Conservation (phyloP, 2,888 invertebrate species). For the Pterobdella sp. region DNA sequence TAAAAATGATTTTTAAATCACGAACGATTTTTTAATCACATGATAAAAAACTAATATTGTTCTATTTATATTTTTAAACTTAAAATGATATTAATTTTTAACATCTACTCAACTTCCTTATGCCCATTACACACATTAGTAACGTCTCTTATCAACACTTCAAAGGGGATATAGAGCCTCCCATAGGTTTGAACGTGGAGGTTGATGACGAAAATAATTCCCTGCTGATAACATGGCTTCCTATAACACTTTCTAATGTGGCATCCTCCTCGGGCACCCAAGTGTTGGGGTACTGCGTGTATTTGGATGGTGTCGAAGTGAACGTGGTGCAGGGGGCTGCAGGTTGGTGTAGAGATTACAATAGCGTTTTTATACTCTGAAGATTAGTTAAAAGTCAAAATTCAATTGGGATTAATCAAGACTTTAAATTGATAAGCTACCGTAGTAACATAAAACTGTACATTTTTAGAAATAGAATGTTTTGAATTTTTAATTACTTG, state of each 20-base stretch:
- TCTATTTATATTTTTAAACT: too few species aligned
- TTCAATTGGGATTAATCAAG: too few species aligned
- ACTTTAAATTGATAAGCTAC: too few species aligned
- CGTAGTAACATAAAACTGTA: too few species aligned
- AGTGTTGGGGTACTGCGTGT: slow-evolving; percentile 92
- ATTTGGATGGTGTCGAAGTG: slow-evolving; percentile 91
- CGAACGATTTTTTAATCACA: neutral
- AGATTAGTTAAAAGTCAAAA: too few species aligned
- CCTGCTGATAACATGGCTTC: slow-evolving; percentile 95
- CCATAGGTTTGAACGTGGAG: slow-evolving; percentile 75
- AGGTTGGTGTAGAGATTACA: slow-evolving; percentile 57
- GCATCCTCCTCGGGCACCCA: slow-evolving; percentile 50
- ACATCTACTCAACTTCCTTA: too few species aligned
- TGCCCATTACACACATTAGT: too few species aligned
- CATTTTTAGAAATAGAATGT: too few species aligned
- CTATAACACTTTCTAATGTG: slow-evolving; percentile 71
- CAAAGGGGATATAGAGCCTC: slow-evolving; percentile 62
- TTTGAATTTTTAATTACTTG: too few species aligned
- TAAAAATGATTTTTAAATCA: neutral
- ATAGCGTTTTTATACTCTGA: too few species aligned
- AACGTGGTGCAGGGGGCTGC: slow-evolving; percentile 63
- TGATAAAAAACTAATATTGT: neutral
- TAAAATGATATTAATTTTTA: too few species aligned
- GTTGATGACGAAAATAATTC: slow-evolving; percentile 97
- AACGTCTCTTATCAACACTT: too few species aligned